phyloP scores from a whole-genome alignment of 2,797 vertebrate species.

The Onychomys arenicola region DNA sequence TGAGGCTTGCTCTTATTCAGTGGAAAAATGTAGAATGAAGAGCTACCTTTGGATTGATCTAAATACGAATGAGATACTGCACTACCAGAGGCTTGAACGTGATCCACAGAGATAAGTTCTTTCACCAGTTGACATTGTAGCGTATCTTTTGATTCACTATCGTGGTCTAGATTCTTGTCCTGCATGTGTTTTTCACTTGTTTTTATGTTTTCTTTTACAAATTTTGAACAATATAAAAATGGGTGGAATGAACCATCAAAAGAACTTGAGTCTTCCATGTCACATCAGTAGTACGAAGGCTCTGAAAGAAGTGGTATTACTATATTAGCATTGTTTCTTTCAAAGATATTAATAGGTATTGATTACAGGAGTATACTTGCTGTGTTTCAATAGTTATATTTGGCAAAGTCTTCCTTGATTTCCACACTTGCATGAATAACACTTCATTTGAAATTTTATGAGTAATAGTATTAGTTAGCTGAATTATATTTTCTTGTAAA shows the following conservation, averaged over 20 bases:
- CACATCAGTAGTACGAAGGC: neutral
- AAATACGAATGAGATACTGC: neutral
- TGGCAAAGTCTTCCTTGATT: neutral
- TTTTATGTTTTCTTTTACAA: neutral
- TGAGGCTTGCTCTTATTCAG: neutral
- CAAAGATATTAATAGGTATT: neutral
- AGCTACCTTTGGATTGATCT: neutral
- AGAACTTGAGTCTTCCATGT: neutral
- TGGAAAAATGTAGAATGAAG: neutral
- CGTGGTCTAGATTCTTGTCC: neutral
- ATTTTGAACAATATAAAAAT: neutral
- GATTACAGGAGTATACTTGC: neutral
- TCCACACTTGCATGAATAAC: neutral
- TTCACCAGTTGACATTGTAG: neutral
- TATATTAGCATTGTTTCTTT: neutral
- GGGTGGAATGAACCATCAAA: neutral
- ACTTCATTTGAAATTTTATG: neutral
- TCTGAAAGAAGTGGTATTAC: neutral
- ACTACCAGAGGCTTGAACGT: neutral
- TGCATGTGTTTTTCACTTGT: neutral
- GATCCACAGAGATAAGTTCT: neutral
- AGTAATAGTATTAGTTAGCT: neutral
- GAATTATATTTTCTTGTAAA: constrained; percentile 11
- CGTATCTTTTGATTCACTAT: neutral
- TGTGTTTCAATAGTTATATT: neutral